Evolutionary conservation across 2,113 vertebrate genomes (phyloP).

Genomic region (Carollia perspicillata): DNA sequence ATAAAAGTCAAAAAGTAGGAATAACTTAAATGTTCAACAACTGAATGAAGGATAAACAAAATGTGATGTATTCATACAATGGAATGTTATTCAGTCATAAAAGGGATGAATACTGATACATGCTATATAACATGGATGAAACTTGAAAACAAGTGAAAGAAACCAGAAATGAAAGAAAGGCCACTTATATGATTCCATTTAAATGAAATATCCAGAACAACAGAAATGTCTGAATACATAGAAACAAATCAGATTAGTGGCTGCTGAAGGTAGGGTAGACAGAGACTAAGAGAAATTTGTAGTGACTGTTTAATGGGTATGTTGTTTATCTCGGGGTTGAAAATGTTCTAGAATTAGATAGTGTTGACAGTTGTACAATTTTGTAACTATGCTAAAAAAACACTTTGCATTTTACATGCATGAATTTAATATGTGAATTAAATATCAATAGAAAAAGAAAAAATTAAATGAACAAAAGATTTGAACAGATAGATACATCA

Average conservation of each 20-base stretch:
- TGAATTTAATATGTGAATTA: neutral
- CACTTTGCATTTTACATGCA: neutral
- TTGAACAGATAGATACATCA: neutral
- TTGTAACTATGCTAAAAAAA: neutral
- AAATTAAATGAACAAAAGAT: neutral
- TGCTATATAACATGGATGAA: neutral
- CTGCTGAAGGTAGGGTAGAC: neutral
- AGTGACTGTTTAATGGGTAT: neutral
- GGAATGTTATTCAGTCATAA: neutral
- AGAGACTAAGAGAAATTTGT: neutral
- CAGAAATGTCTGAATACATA: neutral
- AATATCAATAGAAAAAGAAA: neutral
- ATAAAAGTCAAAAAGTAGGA: neutral
- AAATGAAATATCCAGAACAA: neutral
- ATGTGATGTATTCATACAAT: neutral
- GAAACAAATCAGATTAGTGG: neutral
- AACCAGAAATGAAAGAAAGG: slow-evolving; percentile 28
- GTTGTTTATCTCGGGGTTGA: neutral
- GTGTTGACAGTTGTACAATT: neutral
- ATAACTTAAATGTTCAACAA: neutral
- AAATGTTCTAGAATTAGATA: neutral
- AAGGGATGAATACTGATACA: neutral
- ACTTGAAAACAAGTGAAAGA: slow-evolving; percentile 13
- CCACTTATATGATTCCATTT: neutral
- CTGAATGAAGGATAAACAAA: neutral